A percentile compares a stretch with the other conserved stretches of the same genome.
Evolutionary conservation across 1,140 invertebrate genomes (phyloP).

Genomic region (Parapsyche elsis): DNA sequence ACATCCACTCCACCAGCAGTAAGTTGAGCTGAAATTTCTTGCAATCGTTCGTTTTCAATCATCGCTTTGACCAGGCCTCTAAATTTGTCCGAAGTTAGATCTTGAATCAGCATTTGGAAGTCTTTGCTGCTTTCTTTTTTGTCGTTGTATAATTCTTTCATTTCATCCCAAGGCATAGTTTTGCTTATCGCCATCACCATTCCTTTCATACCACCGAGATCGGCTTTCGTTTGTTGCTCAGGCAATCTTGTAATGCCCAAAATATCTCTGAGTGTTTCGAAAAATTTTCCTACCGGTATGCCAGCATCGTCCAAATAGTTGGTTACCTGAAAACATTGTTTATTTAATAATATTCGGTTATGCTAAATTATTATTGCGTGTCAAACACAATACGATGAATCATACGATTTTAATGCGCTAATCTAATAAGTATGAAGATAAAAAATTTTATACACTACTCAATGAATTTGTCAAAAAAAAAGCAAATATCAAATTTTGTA

Average conservation of each 20-base stretch:
- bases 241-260: slow-evolving; percentile 29
- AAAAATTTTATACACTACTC: too few species aligned
- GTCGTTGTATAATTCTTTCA: slow-evolving; percentile 32
- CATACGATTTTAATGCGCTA: too few species aligned
- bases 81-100: slow-evolving; percentile 42
- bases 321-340: slow-evolving; percentile 35
- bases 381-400: too few species aligned
- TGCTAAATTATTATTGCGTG: too few species aligned
- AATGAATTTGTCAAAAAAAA: too few species aligned
- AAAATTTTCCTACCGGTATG: slow-evolving; percentile 41
- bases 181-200: slow-evolving; percentile 43
- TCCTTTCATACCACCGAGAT: slow-evolving; percentile 28
- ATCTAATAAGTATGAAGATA: too few species aligned
- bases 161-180: slow-evolving; percentile 32
- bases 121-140: slow-evolving; percentile 46
- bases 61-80: slow-evolving; percentile 33
- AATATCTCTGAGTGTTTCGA: slow-evolving; percentile 43
- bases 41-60: slow-evolving; percentile 41
- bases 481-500: too few species aligned
- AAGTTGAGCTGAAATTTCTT: slow-evolving; percentile 43
- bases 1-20: slow-evolving; percentile 44
- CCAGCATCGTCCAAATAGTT: slow-evolving; percentile 42
- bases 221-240: background rate
- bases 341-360: too few species aligned
- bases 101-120: slow-evolving; percentile 31